phyloP scores from a whole-genome alignment of 2,797 vertebrate genomes.

The Xenopus petersii region DNA sequence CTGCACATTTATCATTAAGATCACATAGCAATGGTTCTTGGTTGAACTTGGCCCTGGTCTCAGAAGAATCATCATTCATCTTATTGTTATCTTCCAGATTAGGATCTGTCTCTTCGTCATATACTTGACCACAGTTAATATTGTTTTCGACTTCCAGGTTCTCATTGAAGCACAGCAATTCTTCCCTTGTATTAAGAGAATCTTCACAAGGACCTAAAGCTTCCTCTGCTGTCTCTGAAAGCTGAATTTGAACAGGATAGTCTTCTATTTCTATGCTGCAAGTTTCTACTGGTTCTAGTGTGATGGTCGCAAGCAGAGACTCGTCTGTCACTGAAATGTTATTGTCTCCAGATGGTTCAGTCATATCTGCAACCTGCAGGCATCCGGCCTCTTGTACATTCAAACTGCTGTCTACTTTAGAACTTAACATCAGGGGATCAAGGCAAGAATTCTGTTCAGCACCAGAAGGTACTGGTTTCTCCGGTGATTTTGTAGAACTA shows the following conservation, averaged over 20 bases:
- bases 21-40: background rate
- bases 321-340: constrained; percentile 22
- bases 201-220: constrained; percentile 19
- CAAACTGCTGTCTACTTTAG: background rate
- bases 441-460: constrained; percentile 27
- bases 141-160: constrained; percentile 53
- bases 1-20: background rate
- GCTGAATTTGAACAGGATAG: constrained; percentile 52
- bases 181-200: background rate
- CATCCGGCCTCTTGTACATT: background rate
- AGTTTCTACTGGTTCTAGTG: constrained; percentile 40
- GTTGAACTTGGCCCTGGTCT: constrained; percentile 21
- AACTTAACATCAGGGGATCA: constrained; percentile 11
- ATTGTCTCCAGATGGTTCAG: background rate
- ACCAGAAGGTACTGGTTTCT: background rate
- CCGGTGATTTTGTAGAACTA: constrained; percentile 3
- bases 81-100: constrained; percentile 11
- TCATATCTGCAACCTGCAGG: constrained; percentile 13
- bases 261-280: constrained; percentile 66
- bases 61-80: constrained; percentile 43
- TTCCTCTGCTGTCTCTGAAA: constrained; percentile 46
- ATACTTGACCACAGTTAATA: constrained; percentile 46
- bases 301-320: constrained; percentile 19
- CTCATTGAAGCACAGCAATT: constrained; percentile 52
- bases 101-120: constrained; percentile 54